Evolutionary conservation across 2,113 vertebrate species (phyloP).

Genomic region (Cyrtonyx montezumae): DNA sequence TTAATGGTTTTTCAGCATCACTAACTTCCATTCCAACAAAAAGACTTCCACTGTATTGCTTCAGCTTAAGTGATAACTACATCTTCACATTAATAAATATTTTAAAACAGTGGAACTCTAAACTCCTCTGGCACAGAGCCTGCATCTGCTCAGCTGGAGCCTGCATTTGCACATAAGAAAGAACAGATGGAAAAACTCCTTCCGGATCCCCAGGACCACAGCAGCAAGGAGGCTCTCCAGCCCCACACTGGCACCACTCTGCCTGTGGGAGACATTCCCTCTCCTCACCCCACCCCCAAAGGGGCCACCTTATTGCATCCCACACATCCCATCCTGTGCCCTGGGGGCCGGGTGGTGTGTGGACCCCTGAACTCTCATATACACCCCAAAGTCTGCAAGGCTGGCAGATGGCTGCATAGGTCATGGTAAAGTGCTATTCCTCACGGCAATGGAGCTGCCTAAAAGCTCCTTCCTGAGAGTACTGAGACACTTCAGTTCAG

Average conservation of each 20-base stretch:
- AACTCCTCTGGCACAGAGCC: constrained; percentile 39
- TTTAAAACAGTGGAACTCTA: constrained; percentile 67
- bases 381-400: not conserved
- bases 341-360: not conserved
- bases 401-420: not conserved
- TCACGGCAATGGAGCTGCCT: not conserved
- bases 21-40: constrained; percentile 68
- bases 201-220: not conserved
- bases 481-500: not conserved
- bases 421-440: not conserved
- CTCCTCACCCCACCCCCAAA: not conserved
- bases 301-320: not conserved
- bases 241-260: not conserved
- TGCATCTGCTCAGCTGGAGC: not conserved
- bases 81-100: constrained; percentile 74
- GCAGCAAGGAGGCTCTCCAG: not conserved
- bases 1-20: constrained; percentile 75
- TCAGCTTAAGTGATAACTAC: constrained; percentile 70
- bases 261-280: not conserved
- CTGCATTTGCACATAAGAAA: not conserved
- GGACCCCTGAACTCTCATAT: not conserved
- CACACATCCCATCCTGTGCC: not conserved
- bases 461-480: not conserved
- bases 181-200: not conserved
- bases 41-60: constrained; percentile 54